Percentiles rank a stretch among this genome's conserved stretches.
Conservation (phyloP, 2,888 invertebrate genomes). For the Acanthacorydalis orientalis region DNA sequence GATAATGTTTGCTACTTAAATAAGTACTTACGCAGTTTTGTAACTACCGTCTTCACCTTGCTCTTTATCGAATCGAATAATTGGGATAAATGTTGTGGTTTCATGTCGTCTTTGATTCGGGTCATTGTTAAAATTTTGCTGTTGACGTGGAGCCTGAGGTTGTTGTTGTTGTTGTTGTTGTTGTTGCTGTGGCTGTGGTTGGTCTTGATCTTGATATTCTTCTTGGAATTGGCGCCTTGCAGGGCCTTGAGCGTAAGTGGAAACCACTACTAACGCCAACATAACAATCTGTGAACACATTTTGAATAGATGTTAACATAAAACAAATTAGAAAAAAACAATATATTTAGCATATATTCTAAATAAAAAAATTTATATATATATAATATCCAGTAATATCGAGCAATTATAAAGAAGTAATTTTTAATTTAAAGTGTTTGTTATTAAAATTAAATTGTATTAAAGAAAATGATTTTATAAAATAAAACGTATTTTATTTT, state of each 20-base stretch:
- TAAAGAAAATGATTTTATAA: too few relatives aligned
- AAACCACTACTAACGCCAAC: constrained; percentile 25
- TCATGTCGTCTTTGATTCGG: constrained; percentile 27
- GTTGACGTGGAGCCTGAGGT: constrained; percentile 12
- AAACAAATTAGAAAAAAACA: too few relatives aligned
- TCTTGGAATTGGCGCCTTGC: not conserved
- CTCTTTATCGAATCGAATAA: constrained; percentile 65
- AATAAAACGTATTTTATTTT: too few relatives aligned
- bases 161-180: constrained; percentile 12
- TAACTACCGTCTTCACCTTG: constrained; percentile 72
- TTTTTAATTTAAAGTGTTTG: too few relatives aligned
- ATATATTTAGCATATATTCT: too few relatives aligned
- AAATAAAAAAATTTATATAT: too few relatives aligned
- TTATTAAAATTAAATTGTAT: too few relatives aligned
- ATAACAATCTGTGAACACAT: constrained; percentile 25
- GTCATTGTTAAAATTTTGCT: constrained; percentile 19
- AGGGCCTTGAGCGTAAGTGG: constrained; percentile 14
- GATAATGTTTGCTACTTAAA: not conserved
- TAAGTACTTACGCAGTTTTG: constrained; percentile 48
- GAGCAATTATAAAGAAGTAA: too few relatives aligned
- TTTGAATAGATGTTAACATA: not conserved
- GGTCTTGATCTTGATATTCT: constrained; percentile 12
- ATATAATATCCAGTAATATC: too few relatives aligned
- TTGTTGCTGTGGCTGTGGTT: constrained; percentile 14
- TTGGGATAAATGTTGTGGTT: constrained; percentile 63